These are phyloP conservation scores for Malurus cyaneus DNA, from an alignment of 2,113 vertebrate species.

Conservation along the genomic window DNA sequence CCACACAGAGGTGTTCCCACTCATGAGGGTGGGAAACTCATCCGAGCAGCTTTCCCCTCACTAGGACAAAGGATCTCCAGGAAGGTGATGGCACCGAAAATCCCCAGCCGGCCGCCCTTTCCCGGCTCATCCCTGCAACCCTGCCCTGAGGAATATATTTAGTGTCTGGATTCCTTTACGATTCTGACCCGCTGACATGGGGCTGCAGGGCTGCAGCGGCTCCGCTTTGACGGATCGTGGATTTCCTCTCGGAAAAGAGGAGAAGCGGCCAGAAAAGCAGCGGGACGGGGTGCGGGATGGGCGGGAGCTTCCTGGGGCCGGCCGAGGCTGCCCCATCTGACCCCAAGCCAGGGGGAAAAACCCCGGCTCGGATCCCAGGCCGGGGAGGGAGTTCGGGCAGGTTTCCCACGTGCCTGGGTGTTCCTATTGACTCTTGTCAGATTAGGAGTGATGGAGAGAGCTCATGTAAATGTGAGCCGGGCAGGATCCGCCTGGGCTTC, in stretches of 20 bases:
- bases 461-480: neutral
- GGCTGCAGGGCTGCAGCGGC: neutral
- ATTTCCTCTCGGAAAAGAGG: neutral
- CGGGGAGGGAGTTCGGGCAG: neutral
- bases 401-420: slow-evolving; percentile 22
- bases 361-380: neutral
- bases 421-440: slow-evolving; percentile 53
- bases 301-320: neutral
- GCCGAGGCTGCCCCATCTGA: neutral
- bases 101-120: neutral
- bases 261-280: neutral
- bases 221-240: neutral
- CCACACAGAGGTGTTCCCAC: accelerated
- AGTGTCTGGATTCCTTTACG: neutral
- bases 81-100: neutral
- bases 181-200: neutral
- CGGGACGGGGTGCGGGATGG: neutral
- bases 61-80: neutral
- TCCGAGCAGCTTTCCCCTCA: accelerated
- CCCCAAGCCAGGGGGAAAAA: neutral
- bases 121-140: neutral
- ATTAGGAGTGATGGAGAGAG: neutral
- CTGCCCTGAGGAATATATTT: neutral
- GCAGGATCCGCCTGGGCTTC: slow-evolving; percentile 12
- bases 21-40: neutral